Base-by-base conservation (phyloP, 2,888 invertebrate species). In the Andrena dorsata region DNA sequence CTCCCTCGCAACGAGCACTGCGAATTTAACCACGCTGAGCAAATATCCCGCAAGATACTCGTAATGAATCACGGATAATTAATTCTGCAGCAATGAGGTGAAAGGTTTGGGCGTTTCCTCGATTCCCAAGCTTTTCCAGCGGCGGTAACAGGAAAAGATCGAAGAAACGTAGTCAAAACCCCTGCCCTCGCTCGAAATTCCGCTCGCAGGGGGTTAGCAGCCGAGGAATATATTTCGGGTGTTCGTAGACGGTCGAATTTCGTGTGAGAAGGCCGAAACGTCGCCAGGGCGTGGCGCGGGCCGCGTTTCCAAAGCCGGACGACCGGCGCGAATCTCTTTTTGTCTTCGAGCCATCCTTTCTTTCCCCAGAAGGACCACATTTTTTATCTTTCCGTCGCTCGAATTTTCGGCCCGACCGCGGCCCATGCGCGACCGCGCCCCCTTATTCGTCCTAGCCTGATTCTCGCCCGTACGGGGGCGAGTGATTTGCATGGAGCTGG, bases 241-340 rank as follows among this genome's bases (percentile, higher is more conserved):
- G 16, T 49, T 65, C 58, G 83, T 80, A 87, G 90, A 90, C 90
- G 90, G 84, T 91, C 90, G 86, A 90, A 89, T 91, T 91, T 90
- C 91, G 80, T 86, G 76, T 20, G 49, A 84, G 83, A 72, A 86
- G 83, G 82, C 79, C 84, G 86, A 82, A 81, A 71, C 80, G 92
- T 89, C 92, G 92, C 92, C 92, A 89, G 91, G 92, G 92, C 92
- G 92, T 92, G 92, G 92, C 90, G 60, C 35, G 60, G 56, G 80
- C 82, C 80, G 79, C 80, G 86, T 75, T 83, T 82, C 63, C 71
- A 63, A 70, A 76, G 66, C 65, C 74, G 85, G 87, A 80, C 86
- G 87, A 87, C 88, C 90, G 89, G 88, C 89, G 91, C 91, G 86
- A 91, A 91, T 91, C 82, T 88, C 86, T 88, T 88, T 90, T 91